phyloP scores from a whole-genome alignment of 2,888 invertebrate genomes.

The Drosophila anceps region DNA sequence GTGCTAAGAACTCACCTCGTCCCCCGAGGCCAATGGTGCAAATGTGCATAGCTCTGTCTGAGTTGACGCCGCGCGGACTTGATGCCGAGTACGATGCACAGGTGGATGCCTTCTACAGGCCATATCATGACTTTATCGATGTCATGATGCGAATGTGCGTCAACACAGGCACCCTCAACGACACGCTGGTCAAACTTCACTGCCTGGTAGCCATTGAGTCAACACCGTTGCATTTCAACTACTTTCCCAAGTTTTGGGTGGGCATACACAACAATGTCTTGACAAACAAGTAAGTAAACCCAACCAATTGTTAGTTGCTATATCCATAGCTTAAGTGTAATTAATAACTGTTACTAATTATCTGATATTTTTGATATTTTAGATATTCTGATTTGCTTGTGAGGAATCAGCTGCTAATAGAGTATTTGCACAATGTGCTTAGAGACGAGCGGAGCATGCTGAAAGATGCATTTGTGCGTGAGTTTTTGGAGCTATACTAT shows the following conservation, averaged over 20 bases:
- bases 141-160: constrained; percentile 94
- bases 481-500: constrained; percentile 95
- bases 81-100: constrained; percentile 92
- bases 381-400: constrained; percentile 93
- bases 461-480: constrained; percentile 93
- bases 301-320: too few relatives aligned
- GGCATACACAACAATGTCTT: constrained; percentile 90
- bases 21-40: constrained; percentile 92
- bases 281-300: constrained; percentile 83
- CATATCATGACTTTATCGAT: constrained; percentile 96
- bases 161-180: constrained; percentile 94
- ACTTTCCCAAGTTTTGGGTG: constrained; percentile 96
- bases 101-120: constrained; percentile 91
- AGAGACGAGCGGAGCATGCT: constrained; percentile 94
- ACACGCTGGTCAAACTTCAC: constrained; percentile 93
- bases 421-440: constrained; percentile 95
- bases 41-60: constrained; percentile 92
- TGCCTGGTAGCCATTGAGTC: constrained; percentile 96
- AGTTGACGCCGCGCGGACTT: constrained; percentile 88
- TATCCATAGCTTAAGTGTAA: too few relatives aligned
- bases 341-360: too few relatives aligned
- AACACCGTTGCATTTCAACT: constrained; percentile 93
- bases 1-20: constrained; percentile 88
- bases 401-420: constrained; percentile 93
- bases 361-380: too few relatives aligned